Evolutionary conservation across 2,113 vertebrate genomes (phyloP).

Genomic region (Calidris pugnax): DNA sequence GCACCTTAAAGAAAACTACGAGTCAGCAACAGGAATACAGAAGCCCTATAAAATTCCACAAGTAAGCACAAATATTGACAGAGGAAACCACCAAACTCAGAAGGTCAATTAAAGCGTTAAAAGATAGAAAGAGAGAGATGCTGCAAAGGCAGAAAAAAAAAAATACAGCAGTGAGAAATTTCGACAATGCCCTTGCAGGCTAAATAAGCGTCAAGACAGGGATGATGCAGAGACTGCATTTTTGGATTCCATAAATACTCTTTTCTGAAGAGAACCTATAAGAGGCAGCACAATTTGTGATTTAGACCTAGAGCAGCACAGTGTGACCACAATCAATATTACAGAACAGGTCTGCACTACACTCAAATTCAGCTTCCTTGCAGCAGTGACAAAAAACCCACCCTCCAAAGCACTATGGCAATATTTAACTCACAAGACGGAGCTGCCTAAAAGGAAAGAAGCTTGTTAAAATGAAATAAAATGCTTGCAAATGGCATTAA

Average conservation of each 20-base stretch:
- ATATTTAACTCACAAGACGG: background rate
- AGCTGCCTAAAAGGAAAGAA: background rate
- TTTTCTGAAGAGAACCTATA: background rate
- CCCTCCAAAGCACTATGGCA: background rate
- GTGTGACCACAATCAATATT: background rate
- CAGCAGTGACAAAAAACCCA: background rate
- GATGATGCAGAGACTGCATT: slow-evolving; percentile 27
- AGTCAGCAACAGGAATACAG: background rate
- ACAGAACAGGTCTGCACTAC: background rate
- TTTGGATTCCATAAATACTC: slow-evolving; percentile 32
- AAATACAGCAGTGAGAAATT: background rate
- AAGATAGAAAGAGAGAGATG: background rate
- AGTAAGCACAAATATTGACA: background rate
- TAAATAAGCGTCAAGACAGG: background rate
- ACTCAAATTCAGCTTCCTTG: slow-evolving; percentile 15
- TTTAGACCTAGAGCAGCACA: background rate
- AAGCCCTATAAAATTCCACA: background rate
- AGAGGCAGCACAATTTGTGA: slow-evolving; percentile 11
- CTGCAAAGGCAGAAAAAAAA: slow-evolving; percentile 40
- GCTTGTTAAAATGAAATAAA: background rate
- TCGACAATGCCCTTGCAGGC: background rate
- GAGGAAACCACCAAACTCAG: background rate
- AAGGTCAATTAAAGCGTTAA: slow-evolving; percentile 13
- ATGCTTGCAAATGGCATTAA: background rate
- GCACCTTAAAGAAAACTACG: background rate